Conservation (phyloP, 2,888 invertebrate genomes). For the Bedellia somnulentella region DNA sequence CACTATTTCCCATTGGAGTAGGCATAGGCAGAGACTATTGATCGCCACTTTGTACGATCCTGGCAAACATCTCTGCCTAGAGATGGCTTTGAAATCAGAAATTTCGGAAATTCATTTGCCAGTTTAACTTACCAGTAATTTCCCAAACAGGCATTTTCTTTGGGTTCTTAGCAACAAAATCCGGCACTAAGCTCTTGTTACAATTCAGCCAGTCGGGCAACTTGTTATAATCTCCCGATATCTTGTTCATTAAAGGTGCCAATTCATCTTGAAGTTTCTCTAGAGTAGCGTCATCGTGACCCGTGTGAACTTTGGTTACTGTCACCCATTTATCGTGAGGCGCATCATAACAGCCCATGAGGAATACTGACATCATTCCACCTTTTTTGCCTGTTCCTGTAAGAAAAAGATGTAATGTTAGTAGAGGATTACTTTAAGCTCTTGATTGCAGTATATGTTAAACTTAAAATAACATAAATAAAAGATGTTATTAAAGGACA, state of each 20-base stretch:
- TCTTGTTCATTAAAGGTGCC: constrained; percentile 71
- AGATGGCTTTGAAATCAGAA: no score
- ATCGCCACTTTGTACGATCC: no score
- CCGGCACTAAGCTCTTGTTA: constrained; percentile 83
- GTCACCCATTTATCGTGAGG: constrained; percentile 74
- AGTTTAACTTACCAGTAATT: constrained; percentile 77
- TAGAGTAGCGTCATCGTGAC: constrained; percentile 85
- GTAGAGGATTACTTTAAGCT: no score
- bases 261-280: constrained; percentile 70
- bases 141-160: constrained; percentile 92
- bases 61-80: no score
- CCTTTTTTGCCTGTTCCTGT: constrained; percentile 81
- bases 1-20: no score
- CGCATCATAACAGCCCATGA: constrained; percentile 88
- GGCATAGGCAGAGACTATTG: no score
- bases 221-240: constrained; percentile 69
- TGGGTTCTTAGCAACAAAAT: constrained; percentile 85
- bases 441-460: no score
- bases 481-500: no score
- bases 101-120: no score
- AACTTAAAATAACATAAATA: no score
- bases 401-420: no score
- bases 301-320: constrained; percentile 86
- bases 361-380: constrained; percentile 89
- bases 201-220: constrained; percentile 83